Conservation (phyloP, 2,113 vertebrate genomes). For the Ondatra zibethicus region DNA sequence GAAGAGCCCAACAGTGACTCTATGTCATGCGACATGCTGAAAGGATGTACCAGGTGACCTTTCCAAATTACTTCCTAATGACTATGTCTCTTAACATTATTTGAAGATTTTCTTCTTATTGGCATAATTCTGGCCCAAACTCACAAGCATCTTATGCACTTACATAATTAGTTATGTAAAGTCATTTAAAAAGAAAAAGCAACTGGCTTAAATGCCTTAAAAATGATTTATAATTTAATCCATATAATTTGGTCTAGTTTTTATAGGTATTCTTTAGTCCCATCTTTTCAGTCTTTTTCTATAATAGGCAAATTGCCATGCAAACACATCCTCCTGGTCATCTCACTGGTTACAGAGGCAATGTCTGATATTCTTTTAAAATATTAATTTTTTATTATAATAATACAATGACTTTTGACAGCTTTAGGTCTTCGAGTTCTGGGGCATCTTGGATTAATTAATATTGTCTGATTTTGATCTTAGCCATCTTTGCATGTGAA, state of each 20-base stretch:
- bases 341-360: not conserved
- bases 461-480: slow-evolving; percentile 80
- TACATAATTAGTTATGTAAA: not conserved
- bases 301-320: slow-evolving; percentile 63
- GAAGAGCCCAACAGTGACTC: not conserved
- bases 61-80: not conserved
- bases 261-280: slow-evolving; percentile 45
- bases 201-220: slow-evolving; percentile 71
- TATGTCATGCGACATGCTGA: not conserved
- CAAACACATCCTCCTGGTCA: not conserved
- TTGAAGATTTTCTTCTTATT: slow-evolving; percentile 22
- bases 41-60: slow-evolving; percentile 1
- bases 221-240: slow-evolving; percentile 63
- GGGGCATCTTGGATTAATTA: slow-evolving; percentile 77
- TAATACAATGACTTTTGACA: slow-evolving; percentile 73
- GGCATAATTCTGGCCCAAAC: slow-evolving; percentile 48
- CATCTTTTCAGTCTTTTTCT: slow-evolving; percentile 57
- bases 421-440: slow-evolving; percentile 68
- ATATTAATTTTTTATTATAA: not conserved
- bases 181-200: slow-evolving; percentile 42
- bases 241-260: slow-evolving; percentile 54
- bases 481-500: slow-evolving; percentile 78
- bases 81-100: slow-evolving; percentile 41
- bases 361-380: slow-evolving; percentile 28
- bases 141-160: not conserved